Base-by-base conservation (phyloP, 1,140 invertebrate species). In the Metopolophium dirhodum region DNA sequence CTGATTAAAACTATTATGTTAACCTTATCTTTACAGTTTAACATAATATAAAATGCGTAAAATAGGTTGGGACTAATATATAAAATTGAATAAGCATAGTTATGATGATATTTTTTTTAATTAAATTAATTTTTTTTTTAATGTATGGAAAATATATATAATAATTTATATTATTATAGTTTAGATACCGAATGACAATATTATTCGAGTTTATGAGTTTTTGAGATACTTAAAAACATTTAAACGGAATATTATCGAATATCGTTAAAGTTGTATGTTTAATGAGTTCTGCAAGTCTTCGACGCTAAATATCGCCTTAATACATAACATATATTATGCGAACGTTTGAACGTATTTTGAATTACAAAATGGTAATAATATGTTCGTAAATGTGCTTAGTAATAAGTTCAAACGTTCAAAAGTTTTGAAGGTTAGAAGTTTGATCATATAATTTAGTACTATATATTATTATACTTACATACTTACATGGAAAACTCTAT, bases 211-310 rank as follows among this genome's bases (percentile, higher is more conserved):
- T 68, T 68, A 68, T 30, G 61, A 68, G 30, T 68, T n/a, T n/a
- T 30, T 9, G 9, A 61, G 8, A 61, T 61, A 30, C 57, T 30
- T 61, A 2, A 26, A 30, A 57, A 57, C 57, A 61, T 61, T 61
- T 30, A 61, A 61, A 77, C n/a, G n/a, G 61, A 77, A n/a, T 18
- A 77, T 77, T 77, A 77, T 77, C 61, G 61, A 77, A 77, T 35
- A 77, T n/a, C 61, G n/a, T 77, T 30, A 77, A 77, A 77, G 61
- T 77, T 77, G n/a, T 77, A 77, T 77, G 61, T 77, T 35, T 77
- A 77, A 77, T 77, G 61, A 77, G 61, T 77, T 77, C 61, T 77
- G 61, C 14, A 77, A 77, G 61, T 77, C 61, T 77, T 35, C 61
- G 30, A 77, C 61, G 14, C 61, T 77, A 30, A 77, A 77, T 77